These are phyloP conservation scores for Porites australiensis DNA, from an alignment of 64 coral and sea anemone genomes.

Conservation along the genomic window DNA sequence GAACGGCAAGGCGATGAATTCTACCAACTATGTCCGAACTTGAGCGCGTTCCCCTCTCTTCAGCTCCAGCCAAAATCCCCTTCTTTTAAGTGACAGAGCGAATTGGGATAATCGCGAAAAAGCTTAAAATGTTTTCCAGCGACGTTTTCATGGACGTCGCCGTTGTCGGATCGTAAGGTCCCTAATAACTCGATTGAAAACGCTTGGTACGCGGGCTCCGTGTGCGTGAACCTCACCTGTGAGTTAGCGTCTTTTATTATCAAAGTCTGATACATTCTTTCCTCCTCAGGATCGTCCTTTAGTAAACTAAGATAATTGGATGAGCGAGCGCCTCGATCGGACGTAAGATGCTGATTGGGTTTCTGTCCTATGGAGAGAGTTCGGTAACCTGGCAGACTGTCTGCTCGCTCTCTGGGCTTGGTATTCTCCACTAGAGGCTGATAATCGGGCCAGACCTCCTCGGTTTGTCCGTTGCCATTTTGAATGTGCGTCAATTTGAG, in stretches of 20 bases:
- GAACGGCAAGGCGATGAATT: too few species aligned
- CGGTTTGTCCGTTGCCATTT: not conserved
- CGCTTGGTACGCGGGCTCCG: too few species aligned
- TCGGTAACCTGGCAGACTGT: slow-evolving; percentile 30
- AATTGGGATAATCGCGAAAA: too few species aligned
- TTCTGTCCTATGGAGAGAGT: not conserved
- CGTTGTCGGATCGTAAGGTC: too few species aligned
- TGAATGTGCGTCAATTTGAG: not conserved
- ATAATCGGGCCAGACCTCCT: not conserved
- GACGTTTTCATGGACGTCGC: too few species aligned
- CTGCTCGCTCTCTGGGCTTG: slow-evolving; percentile 1
- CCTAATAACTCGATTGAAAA: too few species aligned
- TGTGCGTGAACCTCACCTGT: not conserved
- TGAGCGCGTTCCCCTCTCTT: too few species aligned
- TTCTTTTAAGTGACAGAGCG: too few species aligned
- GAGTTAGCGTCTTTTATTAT: not conserved
- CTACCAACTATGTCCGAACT: too few species aligned
- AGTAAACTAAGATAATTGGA: slow-evolving; percentile 53
- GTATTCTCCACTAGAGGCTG: slow-evolving; percentile 42
- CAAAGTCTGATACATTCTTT: slow-evolving; percentile 33
- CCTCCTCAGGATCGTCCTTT: not conserved
- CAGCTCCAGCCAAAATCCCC: too few species aligned
- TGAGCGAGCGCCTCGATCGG: slow-evolving; percentile 1
- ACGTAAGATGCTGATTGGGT: not conserved
- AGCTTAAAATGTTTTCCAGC: too few species aligned